Evolutionary conservation across 2,888 invertebrate genomes (phyloP).

Genomic region (Drosophila infuscata): DNA sequence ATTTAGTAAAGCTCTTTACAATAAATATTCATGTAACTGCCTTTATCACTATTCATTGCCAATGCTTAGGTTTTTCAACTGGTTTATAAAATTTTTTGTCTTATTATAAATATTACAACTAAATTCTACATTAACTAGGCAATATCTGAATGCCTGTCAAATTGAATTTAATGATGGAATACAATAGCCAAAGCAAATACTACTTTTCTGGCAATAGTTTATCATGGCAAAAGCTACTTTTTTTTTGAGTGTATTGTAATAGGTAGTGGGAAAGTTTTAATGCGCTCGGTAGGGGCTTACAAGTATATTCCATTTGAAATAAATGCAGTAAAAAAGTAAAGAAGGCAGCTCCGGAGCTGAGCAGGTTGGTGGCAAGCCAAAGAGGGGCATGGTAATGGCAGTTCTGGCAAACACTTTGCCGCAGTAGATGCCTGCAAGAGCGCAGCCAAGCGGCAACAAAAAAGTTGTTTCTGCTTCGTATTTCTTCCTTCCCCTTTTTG

Average conservation of each 20-base stretch:
- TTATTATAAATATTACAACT: not conserved
- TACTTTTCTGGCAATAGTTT: not conserved
- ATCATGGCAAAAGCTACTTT: conserved; percentile 23
- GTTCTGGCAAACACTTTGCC: conserved; percentile 58
- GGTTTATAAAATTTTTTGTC: not conserved
- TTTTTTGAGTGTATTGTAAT: not conserved
- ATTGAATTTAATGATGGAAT: not conserved
- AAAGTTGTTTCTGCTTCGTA: conserved; percentile 61
- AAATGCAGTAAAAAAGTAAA: conserved; percentile 49
- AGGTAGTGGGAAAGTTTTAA: conserved; percentile 34
- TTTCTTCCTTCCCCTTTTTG: not conserved
- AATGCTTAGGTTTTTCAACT: not conserved
- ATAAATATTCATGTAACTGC: not conserved
- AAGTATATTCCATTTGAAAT: conserved; percentile 60
- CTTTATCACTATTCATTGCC: not conserved
- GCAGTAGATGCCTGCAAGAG: conserved; percentile 45
- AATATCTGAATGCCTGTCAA: not conserved
- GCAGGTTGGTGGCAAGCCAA: conserved; percentile 22
- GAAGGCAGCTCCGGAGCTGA: conserved; percentile 26
- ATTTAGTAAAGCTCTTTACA: not conserved
- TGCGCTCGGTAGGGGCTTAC: conserved; percentile 54
- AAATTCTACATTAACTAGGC: not conserved
- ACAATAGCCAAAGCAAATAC: not conserved
- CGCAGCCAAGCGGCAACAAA: conserved; percentile 75
- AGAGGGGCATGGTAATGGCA: conserved; percentile 31